These are phyloP conservation scores for Paramormyrops hopkinsi DNA, from an alignment of 2,797 vertebrate species.

Conservation along the genomic window DNA sequence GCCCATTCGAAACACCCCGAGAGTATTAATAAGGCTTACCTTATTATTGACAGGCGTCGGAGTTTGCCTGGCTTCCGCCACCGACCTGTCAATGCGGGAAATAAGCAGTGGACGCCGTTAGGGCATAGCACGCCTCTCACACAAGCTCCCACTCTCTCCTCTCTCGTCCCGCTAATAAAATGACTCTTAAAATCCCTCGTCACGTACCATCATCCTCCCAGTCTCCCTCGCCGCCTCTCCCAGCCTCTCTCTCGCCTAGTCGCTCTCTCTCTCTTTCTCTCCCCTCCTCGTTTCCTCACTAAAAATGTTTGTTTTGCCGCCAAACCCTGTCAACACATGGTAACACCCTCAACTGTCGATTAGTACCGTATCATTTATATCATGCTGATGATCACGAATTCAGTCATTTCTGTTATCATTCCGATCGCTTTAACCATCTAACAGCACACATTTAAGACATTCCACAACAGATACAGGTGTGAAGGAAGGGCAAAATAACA, in stretches of 20 bases:
- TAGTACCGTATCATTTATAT: background rate
- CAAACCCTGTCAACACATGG: slow-evolving; percentile 3
- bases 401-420: background rate
- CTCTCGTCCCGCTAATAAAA: slow-evolving; percentile 32
- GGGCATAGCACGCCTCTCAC: slow-evolving; percentile 16
- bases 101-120: background rate
- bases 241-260: slow-evolving; percentile 19
- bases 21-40: slow-evolving; percentile 8
- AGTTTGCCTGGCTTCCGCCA: background rate
- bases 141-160: slow-evolving; percentile 47
- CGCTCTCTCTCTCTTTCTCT: background rate
- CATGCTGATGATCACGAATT: background rate
- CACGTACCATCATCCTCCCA: slow-evolving; percentile 29
- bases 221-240: slow-evolving; percentile 27
- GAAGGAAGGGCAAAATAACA: background rate
- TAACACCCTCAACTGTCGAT: background rate
- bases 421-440: background rate
- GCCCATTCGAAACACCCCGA: background rate
- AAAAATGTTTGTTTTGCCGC: background rate
- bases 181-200: slow-evolving; percentile 29
- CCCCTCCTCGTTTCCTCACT: background rate
- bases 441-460: background rate
- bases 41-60: slow-evolving; percentile 7
- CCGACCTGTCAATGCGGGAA: background rate
- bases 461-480: background rate